Conservation (phyloP, 1,140 invertebrate species). For the Drosophila melanogaster region DNA sequence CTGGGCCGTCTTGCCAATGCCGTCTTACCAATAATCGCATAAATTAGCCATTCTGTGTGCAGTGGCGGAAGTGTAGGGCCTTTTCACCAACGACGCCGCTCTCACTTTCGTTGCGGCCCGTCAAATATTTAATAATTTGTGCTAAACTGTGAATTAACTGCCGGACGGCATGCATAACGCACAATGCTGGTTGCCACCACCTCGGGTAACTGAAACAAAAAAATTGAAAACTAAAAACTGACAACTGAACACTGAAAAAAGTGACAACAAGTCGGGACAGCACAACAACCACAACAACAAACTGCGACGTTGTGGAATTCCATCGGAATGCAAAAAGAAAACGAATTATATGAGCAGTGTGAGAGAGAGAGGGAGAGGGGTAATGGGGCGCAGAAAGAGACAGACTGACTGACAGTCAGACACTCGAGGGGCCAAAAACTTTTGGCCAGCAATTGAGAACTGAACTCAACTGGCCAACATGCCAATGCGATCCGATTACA, state of each 20-base stretch:
- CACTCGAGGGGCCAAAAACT: conserved; percentile 20
- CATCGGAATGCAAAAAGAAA: conserved; percentile 78
- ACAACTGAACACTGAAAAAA: conserved; percentile 10
- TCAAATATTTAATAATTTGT: conserved; percentile 81
- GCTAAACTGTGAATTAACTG: conserved; percentile 75
- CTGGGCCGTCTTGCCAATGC: conserved; percentile 12
- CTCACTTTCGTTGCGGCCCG: conserved; percentile 70
- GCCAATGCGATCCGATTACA: conserved; percentile 57
- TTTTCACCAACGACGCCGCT: conserved; percentile 44
- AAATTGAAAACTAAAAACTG: background rate
- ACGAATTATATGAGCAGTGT: conserved; percentile 44
- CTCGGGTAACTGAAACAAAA: background rate
- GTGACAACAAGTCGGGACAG: conserved; percentile 9
- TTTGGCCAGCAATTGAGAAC: conserved; percentile 55
- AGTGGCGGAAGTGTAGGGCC: conserved; percentile 37
- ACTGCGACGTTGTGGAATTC: conserved; percentile 68
- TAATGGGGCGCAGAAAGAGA: conserved; percentile 6
- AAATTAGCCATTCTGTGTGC: conserved; percentile 73
- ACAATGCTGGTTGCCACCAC: conserved; percentile 13
- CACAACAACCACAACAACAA: conserved; percentile 21
- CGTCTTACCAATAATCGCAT: conserved; percentile 70
- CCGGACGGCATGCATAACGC: conserved; percentile 64
- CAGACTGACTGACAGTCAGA: background rate
- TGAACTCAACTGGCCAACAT: conserved; percentile 26
- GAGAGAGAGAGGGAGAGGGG: conserved; percentile 40